These are phyloP conservation scores for Zophobas atratus DNA, from an alignment of 1,140 invertebrate species.

Conservation along the genomic window DNA sequence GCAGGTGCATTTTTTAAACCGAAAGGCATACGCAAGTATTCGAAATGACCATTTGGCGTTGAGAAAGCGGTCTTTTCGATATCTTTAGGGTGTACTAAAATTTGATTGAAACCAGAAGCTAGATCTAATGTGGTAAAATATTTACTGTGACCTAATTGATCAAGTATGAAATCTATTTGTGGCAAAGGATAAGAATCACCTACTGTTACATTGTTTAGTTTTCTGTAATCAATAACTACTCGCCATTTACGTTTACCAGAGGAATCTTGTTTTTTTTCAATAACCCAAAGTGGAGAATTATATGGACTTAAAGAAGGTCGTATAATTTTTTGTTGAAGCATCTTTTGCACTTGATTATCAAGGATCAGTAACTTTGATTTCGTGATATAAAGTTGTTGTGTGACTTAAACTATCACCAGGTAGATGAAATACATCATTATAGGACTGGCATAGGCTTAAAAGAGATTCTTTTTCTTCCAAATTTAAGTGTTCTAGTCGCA, in stretches of 20 bases:
- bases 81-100: conserved; percentile 65
- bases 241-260: conserved; percentile 66
- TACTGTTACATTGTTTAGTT: conserved; percentile 64
- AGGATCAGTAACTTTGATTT: conserved; percentile 57
- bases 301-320: conserved; percentile 62
- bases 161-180: conserved; percentile 69
- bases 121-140: conserved; percentile 71
- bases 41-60: conserved; percentile 60
- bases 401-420: no score
- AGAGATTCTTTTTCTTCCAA: no score
- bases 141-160: conserved; percentile 66
- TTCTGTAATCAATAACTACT: conserved; percentile 66
- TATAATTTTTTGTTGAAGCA: conserved; percentile 67
- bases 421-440: no score
- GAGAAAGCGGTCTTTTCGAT: conserved; percentile 70
- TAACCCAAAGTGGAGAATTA: conserved; percentile 65
- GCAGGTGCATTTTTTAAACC: conserved; percentile 64
- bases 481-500: no score
- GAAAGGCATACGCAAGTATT: conserved; percentile 65
- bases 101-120: conserved; percentile 70
- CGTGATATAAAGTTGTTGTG: conserved; percentile 40
- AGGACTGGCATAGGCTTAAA: no score
- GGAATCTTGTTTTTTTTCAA: conserved; percentile 66
- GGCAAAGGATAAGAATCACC: conserved; percentile 70
- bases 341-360: conserved; percentile 66